These are phyloP conservation scores for Aphelenchoides besseyi DNA, from an alignment of 1,140 invertebrate genomes.

Conservation along the genomic window DNA sequence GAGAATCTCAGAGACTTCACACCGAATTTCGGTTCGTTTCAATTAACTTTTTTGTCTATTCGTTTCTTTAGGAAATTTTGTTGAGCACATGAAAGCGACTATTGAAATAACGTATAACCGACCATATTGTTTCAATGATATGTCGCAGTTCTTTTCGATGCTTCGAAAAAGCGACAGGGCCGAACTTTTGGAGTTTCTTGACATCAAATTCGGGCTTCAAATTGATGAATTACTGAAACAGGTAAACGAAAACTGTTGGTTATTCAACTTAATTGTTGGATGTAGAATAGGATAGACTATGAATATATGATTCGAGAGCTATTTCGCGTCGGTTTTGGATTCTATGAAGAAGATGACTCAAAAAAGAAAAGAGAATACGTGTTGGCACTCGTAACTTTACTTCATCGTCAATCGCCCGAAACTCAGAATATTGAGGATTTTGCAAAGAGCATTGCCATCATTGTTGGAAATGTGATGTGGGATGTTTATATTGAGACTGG, in stretches of 20 bases:
- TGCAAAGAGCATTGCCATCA: background rate
- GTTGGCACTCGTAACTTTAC: background rate
- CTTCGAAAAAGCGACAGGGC: slow-evolving; percentile 22
- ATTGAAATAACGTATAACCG: slow-evolving; percentile 18
- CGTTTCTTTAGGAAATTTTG: slow-evolving; percentile 64
- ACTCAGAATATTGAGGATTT: background rate
- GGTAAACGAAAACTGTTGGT: background rate
- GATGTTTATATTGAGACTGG: background rate
- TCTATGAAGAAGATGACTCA: background rate
- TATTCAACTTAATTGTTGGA: background rate
- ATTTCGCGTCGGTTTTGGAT: background rate
- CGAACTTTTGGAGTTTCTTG: slow-evolving; percentile 23
- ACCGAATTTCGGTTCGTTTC: slow-evolving; percentile 1
- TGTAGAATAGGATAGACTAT: background rate
- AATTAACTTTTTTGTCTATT: background rate
- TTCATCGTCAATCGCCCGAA: background rate
- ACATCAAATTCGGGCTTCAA: background rate
- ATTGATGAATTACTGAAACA: background rate
- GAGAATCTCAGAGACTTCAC: background rate
- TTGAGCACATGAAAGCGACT: slow-evolving; percentile 31
- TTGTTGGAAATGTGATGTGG: background rate
- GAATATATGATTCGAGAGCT: background rate
- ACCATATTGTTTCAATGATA: slow-evolving; percentile 38
- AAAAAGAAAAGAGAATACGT: background rate
- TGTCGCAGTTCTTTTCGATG: slow-evolving; percentile 30